These are phyloP conservation scores for Eclectus roratus DNA, from an alignment of 2,113 vertebrate genomes.

Conservation along the genomic window DNA sequence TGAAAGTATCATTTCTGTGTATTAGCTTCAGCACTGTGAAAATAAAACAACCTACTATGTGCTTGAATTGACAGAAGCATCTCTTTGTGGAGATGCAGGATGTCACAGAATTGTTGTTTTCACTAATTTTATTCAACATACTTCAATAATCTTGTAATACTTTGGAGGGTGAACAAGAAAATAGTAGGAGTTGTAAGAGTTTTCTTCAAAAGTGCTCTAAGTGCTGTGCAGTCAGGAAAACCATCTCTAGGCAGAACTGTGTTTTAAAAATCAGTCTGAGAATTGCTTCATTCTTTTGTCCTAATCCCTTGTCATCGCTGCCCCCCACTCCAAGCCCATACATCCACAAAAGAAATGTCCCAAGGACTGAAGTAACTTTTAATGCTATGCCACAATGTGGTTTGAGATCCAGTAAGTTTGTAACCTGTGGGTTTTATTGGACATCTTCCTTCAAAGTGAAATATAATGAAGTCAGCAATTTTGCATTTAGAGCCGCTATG, in stretches of 20 bases:
- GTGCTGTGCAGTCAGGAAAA: neutral
- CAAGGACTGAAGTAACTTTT: neutral
- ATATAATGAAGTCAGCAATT: neutral
- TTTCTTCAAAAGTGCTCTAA: neutral
- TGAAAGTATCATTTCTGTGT: neutral
- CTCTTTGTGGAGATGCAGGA: neutral
- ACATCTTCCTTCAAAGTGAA: neutral
- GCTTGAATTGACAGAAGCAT: neutral
- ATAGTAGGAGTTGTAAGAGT: neutral
- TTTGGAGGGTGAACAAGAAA: neutral
- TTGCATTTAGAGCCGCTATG: neutral
- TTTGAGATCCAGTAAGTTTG: neutral
- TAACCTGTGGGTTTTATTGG: neutral
- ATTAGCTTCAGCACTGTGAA: neutral
- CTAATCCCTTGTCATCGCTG: fast-evolving
- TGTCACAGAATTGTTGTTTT: neutral
- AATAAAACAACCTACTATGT: neutral
- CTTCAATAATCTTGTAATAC: neutral
- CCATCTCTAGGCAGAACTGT: neutral
- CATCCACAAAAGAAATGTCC: neutral
- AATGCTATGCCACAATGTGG: neutral
- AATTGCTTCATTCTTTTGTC: neutral
- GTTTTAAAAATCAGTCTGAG: neutral
- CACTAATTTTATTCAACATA: neutral
- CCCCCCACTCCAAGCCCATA: neutral